Conservation (phyloP, 2,113 vertebrate genomes). For the Corythornis vintsioides region DNA sequence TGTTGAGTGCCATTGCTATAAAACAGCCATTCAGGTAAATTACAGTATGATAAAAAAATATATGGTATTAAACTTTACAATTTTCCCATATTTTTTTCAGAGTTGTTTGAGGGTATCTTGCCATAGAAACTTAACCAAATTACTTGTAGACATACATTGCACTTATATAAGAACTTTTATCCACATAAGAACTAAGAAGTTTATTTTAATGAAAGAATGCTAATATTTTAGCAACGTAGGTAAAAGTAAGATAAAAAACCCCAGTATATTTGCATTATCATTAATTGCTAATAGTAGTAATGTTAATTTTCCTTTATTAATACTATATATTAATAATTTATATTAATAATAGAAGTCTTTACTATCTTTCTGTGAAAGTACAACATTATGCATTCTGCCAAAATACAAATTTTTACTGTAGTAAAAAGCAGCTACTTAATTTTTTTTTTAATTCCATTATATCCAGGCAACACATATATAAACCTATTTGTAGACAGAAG, state of each 20-base stretch:
- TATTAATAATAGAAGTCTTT: conserved; percentile 1
- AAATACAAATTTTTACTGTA: conserved; percentile 27
- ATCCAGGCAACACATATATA: conserved; percentile 16
- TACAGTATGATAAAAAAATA: not conserved
- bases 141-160: conserved; percentile 3
- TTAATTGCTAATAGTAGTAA: conserved; percentile 57
- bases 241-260: conserved; percentile 40
- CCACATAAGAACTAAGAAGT: not conserved
- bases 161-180: conserved; percentile 33
- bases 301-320: conserved; percentile 52
- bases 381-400: conserved; percentile 27
- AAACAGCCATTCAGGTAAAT: not conserved
- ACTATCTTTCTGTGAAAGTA: conserved; percentile 43
- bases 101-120: not conserved
- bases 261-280: conserved; percentile 60
- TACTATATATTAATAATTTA: not conserved
- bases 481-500: conserved; percentile 5
- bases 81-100: not conserved
- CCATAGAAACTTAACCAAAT: not conserved
- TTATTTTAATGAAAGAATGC: not conserved
- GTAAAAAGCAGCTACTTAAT: not conserved
- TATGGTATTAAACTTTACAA: not conserved
- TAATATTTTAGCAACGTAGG: not conserved
- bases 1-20: not conserved
- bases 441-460: not conserved